Base-by-base conservation (phyloP, 2,888 invertebrate genomes). In the Tetheella fluctuosa region DNA sequence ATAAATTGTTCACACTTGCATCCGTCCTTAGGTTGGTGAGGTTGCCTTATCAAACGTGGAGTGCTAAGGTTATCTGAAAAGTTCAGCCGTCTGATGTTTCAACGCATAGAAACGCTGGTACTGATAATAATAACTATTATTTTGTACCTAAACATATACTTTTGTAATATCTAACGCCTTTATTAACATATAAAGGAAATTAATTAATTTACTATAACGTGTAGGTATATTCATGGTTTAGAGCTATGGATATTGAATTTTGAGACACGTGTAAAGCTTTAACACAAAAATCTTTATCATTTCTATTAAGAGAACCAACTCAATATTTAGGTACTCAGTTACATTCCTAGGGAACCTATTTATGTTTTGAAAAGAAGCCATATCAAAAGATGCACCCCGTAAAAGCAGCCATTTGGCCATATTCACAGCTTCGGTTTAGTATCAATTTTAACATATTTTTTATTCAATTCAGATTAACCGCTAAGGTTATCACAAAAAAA, bases 121-220 rank as follows among this genome's bases (percentile, higher is more conserved):
- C 48, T 48, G 48, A 48, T 48, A 48, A 48, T 20, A 15, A 48
- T n/a, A 20, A 48, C 48, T 48, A 48, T 48, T 48, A 48, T 20
- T 10, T 48, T 48, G 10, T 48, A 20, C 20, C 17, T 1, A 20
- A 48, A 48, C 48, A n/a, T 10, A 48, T 20, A 20, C 10, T 48
- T 20, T 42, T 8, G 42, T 15, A 7, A n/a, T 6, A 15, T 39
- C 39, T 3, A 39, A 39, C n/a, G 4, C 7, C 15, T n/a, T 39
- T 17, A 42, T 42, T 20, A 10, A 48, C 5, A 48, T 48, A 20
- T 15, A 2, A 48, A 10, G 48, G n/a, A 20, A 48, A 48, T 48
- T 10, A 48, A 48, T 48, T 20, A 15, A 17, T 30, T 10, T 30
- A 30, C 30, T 25, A 25, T 25, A n/a, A n/a, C n/a, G n/a, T n/a